Conservation (phyloP, 1,140 invertebrate species). For the Drosophila rhopaloa region DNA sequence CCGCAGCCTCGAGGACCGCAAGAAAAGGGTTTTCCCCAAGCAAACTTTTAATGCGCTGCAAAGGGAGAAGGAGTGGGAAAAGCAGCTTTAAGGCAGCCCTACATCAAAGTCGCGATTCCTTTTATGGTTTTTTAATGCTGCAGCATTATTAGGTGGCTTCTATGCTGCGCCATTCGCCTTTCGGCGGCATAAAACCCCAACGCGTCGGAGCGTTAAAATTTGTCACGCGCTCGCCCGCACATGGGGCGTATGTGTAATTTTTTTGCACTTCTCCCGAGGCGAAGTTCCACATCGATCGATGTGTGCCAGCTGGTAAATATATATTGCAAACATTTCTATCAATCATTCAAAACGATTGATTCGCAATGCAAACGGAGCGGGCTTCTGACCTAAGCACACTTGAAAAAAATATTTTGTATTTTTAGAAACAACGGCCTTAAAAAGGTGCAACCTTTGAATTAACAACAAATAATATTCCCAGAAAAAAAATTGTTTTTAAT, state of each 20-base stretch:
- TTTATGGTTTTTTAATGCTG: constrained; percentile 59
- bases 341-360: constrained; percentile 81
- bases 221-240: constrained; percentile 65
- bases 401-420: neutral
- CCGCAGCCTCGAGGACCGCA: constrained; percentile 33
- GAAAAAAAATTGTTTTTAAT: too few relatives aligned
- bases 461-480: too few relatives aligned
- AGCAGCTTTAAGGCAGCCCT: constrained; percentile 19
- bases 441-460: too few relatives aligned
- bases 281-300: constrained; percentile 55
- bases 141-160: constrained; percentile 66
- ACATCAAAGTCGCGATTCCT: constrained; percentile 6
- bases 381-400: constrained; percentile 11
- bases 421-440: too few relatives aligned
- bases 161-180: constrained; percentile 35
- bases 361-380: constrained; percentile 69
- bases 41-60: constrained; percentile 33
- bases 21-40: constrained; percentile 37
- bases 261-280: constrained; percentile 22
- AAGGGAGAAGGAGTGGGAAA: neutral
- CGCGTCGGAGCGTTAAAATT: constrained; percentile 78
- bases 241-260: constrained; percentile 69
- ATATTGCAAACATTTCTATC: constrained; percentile 80
- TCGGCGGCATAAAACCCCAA: constrained; percentile 48
- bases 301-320: constrained; percentile 67